These are phyloP conservation scores for Chloroceryle aenea DNA, from an alignment of 2,113 vertebrate species.

Conservation along the genomic window DNA sequence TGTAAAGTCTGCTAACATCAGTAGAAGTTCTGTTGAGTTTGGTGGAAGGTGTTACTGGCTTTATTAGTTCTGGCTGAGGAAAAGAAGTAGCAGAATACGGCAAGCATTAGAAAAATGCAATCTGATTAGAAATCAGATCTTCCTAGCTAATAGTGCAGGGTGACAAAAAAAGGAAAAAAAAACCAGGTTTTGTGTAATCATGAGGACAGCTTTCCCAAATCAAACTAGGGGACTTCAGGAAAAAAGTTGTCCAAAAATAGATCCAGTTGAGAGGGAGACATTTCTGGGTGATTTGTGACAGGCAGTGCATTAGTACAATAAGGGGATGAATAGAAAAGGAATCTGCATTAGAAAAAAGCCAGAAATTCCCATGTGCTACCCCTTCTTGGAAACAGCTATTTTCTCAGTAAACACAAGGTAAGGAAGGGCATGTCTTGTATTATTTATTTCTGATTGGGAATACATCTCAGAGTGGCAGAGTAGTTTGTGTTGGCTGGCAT, in stretches of 20 bases:
- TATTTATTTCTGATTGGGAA: conserved; percentile 1
- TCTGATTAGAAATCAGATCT: conserved; percentile 9
- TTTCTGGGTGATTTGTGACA: conserved; percentile 1
- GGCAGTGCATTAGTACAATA: conserved; percentile 3
- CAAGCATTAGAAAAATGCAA: background rate
- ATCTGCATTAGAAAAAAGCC: conserved; percentile 16
- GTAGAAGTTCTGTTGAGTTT: background rate
- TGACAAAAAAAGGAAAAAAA: background rate
- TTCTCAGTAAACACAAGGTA: conserved; percentile 30
- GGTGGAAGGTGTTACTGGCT: background rate
- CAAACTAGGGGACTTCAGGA: background rate
- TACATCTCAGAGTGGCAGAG: background rate
- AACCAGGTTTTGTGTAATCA: background rate
- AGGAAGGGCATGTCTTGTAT: background rate
- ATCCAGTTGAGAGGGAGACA: background rate
- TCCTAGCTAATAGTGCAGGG: background rate
- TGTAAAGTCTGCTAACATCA: background rate
- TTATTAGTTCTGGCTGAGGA: background rate
- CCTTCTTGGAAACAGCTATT: conserved; percentile 44
- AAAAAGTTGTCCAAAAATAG: background rate
- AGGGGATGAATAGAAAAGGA: background rate
- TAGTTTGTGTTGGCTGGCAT: background rate
- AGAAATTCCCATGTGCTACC: background rate
- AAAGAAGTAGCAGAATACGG: conserved; percentile 11
- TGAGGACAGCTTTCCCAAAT: background rate